phyloP scores from a whole-genome alignment of 2,888 invertebrate species.

The Metellina segmentata region DNA sequence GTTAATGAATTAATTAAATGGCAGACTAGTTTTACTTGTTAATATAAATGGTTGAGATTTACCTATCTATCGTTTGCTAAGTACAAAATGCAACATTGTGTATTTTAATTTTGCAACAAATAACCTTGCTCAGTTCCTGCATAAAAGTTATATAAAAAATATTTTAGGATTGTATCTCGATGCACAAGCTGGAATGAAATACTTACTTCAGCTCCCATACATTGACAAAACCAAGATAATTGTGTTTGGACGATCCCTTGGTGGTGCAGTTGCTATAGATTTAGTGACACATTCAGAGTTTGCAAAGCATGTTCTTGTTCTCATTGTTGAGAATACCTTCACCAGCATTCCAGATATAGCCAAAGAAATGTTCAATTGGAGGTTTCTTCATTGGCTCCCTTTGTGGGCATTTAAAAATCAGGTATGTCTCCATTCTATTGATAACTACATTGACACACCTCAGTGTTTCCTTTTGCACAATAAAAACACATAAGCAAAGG shows the following conservation, averaged over 20 bases:
- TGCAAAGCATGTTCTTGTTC: constrained; percentile 89
- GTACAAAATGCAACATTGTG: no score
- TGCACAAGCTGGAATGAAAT: constrained; percentile 92
- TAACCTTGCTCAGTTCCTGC: no score
- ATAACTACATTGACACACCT: not conserved
- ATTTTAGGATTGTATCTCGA: constrained; percentile 88
- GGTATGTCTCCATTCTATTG: constrained; percentile 83
- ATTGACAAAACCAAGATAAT: constrained; percentile 92
- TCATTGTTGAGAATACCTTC: constrained; percentile 96
- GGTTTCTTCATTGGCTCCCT: constrained; percentile 88
- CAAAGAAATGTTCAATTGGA: constrained; percentile 88
- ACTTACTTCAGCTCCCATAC: constrained; percentile 89
- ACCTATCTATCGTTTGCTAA: no score
- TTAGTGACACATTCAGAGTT: constrained; percentile 89
- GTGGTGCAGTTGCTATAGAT: constrained; percentile 95
- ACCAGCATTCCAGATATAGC: constrained; percentile 97
- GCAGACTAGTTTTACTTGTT: no score
- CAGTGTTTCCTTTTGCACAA: not conserved
- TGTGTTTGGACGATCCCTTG: constrained; percentile 91
- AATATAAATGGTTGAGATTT: no score
- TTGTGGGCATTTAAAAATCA: constrained; percentile 94
- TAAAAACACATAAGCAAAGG: not conserved
- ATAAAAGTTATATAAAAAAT: no score
- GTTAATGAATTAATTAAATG: no score
- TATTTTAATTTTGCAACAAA: no score